Evolutionary conservation across 2,113 vertebrate genomes (phyloP), one percentile per base, ranked within the genome.

Genomic region (Urocitellus parryii): DNA sequence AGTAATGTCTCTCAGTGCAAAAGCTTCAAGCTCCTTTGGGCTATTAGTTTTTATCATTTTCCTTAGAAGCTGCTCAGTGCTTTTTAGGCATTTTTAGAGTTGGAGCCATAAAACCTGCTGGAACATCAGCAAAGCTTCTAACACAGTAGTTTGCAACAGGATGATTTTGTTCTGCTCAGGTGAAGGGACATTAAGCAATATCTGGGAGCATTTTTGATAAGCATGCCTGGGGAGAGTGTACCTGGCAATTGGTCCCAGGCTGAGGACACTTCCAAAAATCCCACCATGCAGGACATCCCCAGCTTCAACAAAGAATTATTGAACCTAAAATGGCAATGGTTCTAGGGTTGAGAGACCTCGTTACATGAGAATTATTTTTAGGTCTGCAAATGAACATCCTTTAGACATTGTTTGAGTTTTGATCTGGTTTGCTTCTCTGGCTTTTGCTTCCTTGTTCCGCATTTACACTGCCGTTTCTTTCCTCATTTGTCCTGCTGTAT

Each of bases 281-380:
- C 8, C 27, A 25, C 37, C 58, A 34, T 70, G 12, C 32, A 70
- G 27, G 25, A 68, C 18, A 84, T 24, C 4, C 12, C 18, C 25
- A 24, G 58, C 63, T 4, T 24, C 39, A 58, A 17, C 4, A 42
- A 82, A 68, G 45, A 76, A 65, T 88, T 53, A 53, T 90, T 87
- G 32, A 16, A 14, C 72, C 74, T 96, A 65, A 70, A 51, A 91
- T 39, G 73, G 70, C 78, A 70, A 1, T 81, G 51, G 37, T 34
- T 27, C 56, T 11, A 24, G 42, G 93, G 45, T 7, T 84, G 68
- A 93, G 78, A 85, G 76, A 81, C 3, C 6, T 53, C 48, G 12
- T 87, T 76, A 84, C 1, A 72, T 14, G 3, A 92, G 81, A 70
- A 74, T 94, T 90, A 90, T 68, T 65, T 90, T 96, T 70, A 87